Percentiles rank a stretch among this genome's conserved stretches.
Conservation (phyloP, 2,888 invertebrate genomes). For the Sturmia bella region DNA sequence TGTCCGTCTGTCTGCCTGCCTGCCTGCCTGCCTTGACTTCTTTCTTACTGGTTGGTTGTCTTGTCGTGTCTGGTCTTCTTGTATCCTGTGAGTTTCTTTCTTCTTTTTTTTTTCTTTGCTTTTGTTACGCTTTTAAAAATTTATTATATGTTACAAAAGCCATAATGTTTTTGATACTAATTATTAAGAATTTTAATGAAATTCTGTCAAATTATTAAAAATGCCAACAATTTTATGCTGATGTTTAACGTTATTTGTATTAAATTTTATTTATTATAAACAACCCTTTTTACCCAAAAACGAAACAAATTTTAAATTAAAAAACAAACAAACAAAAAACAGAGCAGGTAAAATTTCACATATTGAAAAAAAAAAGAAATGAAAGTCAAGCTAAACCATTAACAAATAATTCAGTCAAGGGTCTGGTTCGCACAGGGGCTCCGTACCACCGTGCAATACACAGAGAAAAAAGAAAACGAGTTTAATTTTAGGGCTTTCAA, state of each 20-base stretch:
- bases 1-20: slow-evolving; percentile 6
- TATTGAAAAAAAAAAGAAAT: too few relatives aligned
- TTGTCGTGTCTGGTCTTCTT: background rate
- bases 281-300: background rate
- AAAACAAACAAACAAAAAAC: background rate
- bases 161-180: slow-evolving; percentile 42
- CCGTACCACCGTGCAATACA: too few relatives aligned
- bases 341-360: too few relatives aligned
- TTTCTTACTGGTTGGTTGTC: background rate
- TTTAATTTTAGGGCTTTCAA: too few relatives aligned
- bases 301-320: background rate
- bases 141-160: slow-evolving; percentile 40
- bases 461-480: too few relatives aligned
- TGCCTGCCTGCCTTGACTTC: background rate
- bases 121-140: slow-evolving; percentile 14
- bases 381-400: too few relatives aligned
- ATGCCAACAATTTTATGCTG: slow-evolving; percentile 58
- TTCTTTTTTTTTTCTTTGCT: background rate
- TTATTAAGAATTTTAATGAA: slow-evolving; percentile 65
- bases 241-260: slow-evolving; percentile 13
- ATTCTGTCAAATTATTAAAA: slow-evolving; percentile 54
- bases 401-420: too few relatives aligned
- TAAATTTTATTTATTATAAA: background rate
- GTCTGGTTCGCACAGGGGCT: too few relatives aligned
- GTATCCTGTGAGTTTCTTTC: background rate